These are phyloP conservation scores for Aplidium turbinatum DNA, from an alignment of 23 tunicate genomes.

Conservation along the genomic window DNA sequence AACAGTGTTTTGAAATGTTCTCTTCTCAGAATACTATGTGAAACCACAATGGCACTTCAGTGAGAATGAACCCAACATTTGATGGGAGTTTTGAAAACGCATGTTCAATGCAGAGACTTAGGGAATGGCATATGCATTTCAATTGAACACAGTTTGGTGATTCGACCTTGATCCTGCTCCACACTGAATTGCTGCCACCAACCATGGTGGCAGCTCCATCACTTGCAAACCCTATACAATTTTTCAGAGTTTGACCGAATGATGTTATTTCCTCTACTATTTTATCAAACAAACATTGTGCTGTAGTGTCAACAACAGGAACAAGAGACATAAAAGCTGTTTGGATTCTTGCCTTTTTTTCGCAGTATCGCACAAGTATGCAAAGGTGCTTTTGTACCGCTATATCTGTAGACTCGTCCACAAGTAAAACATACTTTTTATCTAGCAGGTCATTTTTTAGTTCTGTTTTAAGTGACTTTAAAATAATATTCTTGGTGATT, in stretches of 20 bases:
- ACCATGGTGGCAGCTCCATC: not conserved
- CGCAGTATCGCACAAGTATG: constrained; percentile 6
- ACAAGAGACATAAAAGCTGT: not conserved
- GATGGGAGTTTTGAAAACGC: not conserved
- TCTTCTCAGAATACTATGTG: not conserved
- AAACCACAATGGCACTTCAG: constrained; percentile 3
- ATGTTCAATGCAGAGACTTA: not conserved
- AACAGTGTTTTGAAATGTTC: not conserved
- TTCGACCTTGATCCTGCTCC: not conserved
- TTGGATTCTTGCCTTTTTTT: not conserved
- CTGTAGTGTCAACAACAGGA: not conserved
- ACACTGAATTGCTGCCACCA: not conserved
- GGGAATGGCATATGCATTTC: not conserved
- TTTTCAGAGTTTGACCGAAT: not conserved
- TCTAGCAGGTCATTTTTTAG: not conserved
- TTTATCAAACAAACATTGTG: not conserved
- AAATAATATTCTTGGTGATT: not conserved
- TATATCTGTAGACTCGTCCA: constrained; percentile 9
- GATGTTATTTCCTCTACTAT: not conserved
- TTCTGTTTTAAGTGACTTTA: not conserved
- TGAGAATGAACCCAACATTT: not conserved
- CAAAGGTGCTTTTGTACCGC: not conserved
- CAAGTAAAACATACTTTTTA: constrained; percentile 17
- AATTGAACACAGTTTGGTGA: constrained; percentile 7
- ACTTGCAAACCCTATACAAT: not conserved